Conservation (phyloP, 2,888 invertebrate species). For the Rhagonycha lutea region DNA sequence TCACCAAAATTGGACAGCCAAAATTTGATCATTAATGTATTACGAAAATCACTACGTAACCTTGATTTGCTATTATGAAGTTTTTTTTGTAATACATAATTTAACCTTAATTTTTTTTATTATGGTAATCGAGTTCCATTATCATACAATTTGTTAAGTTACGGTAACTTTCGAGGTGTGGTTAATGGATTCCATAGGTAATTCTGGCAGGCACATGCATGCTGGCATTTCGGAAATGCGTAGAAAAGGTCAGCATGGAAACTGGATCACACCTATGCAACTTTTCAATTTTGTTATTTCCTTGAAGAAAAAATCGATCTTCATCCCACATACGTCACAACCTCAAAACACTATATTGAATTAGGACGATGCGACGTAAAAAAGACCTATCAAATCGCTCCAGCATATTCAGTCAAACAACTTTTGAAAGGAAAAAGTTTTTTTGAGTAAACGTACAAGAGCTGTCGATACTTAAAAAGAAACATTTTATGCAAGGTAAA, state of each 20-base stretch:
- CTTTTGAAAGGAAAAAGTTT: not conserved
- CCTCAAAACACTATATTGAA: not conserved
- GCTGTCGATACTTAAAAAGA: not conserved
- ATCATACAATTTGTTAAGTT: not conserved
- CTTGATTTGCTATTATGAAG: not conserved
- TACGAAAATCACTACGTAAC: not conserved
- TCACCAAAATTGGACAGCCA: not conserved
- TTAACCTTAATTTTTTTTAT: not conserved
- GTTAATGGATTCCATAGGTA: not conserved
- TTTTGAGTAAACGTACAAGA: not conserved
- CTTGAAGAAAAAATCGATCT: not conserved
- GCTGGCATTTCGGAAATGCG: not conserved
- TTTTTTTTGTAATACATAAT: not conserved
- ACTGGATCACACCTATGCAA: not conserved
- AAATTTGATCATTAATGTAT: not conserved
- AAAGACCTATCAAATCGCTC: not conserved
- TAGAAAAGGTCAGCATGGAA: not conserved
- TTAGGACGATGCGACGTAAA: not conserved
- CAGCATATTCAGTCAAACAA: not conserved
- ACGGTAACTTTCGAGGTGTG: not conserved
- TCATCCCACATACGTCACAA: not conserved
- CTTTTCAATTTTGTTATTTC: not conserved
- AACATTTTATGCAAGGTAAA: not conserved
- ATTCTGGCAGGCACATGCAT: not conserved
- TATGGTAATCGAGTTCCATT: not conserved